phyloP scores from a whole-genome alignment of 2,888 invertebrate genomes.

The Steinernema carpocapsae region DNA sequence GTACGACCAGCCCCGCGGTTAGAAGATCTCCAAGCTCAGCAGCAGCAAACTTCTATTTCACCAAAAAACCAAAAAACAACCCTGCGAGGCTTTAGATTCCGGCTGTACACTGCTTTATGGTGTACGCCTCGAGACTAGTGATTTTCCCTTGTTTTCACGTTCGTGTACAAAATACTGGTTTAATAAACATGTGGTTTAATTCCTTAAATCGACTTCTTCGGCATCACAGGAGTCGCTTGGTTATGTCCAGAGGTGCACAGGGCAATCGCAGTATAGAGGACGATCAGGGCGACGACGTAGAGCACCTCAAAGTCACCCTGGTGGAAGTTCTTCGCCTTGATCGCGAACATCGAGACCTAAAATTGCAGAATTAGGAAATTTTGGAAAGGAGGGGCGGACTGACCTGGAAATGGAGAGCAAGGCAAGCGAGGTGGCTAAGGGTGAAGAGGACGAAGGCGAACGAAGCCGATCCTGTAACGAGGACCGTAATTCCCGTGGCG shows the following conservation, averaged over 20 bases:
- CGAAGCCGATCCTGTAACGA: not conserved
- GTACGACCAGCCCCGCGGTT: slow-evolving; percentile 46
- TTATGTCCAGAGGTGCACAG: not conserved
- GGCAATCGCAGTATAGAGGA: not conserved
- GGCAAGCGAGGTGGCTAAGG: not conserved
- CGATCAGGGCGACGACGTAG: not conserved
- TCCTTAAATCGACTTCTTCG: not conserved
- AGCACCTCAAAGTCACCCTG: not conserved
- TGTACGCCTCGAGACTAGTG: slow-evolving; percentile 30
- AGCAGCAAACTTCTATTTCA: not conserved
- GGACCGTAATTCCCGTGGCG: not conserved
- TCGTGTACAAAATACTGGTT: not conserved
- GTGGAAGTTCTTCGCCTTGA: slow-evolving; percentile 1
- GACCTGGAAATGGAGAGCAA: slow-evolving; percentile 18
- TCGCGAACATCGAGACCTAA: not conserved
- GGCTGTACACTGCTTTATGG: slow-evolving; percentile 11
- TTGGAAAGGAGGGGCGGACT: not conserved
- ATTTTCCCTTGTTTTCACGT: slow-evolving; percentile 2
- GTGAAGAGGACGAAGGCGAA: not conserved
- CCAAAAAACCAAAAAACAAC: slow-evolving; percentile 33
- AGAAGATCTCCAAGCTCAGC: slow-evolving; percentile 5
- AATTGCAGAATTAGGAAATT: not conserved
- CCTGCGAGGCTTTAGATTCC: slow-evolving; percentile 31
- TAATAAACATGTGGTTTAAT: not conserved
- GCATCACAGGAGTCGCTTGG: too few species aligned